Evolutionary conservation across 1,140 invertebrate genomes (phyloP), one percentile per base, ranked within the genome.

Genomic region (Lycorma delicatula): DNA sequence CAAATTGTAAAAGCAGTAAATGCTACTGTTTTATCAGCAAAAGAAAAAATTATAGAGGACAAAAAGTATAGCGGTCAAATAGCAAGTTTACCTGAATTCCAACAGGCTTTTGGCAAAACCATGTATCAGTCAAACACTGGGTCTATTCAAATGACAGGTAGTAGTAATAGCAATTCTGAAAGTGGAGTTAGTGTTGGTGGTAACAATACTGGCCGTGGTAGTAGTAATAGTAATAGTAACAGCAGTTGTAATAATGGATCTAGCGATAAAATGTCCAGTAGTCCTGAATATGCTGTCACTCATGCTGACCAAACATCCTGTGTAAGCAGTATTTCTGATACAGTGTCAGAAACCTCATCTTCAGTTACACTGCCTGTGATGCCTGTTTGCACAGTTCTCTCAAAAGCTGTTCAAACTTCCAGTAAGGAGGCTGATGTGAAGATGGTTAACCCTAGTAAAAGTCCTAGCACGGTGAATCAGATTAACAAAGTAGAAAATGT

Each of bases 21-120:
- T n/a, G n/a, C n/a, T n/a, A n/a, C n/a, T n/a, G n/a, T n/a, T n/a
- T n/a, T n/a, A n/a, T n/a, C 23, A 29, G 5, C 16, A 13, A 27
- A 29, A 16, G 22, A 52, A 26, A 29, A 36, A 52, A 41, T 11
- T 3, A 46, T 25, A 5, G 55, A 63, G 25, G 29, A 60, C 34
- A 58, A 55, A 29, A n/a, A 38, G 27, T 56, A 58, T 26, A 54
- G 18, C 16, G 53, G 20, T 59, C 60, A 62, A 47, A 48, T 58
- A 56, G 59, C 67, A 44, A 64, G 63, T 49, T 68, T 89, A 58
- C 86, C 86, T 2, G 87, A 87, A 69, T 89, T 89, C 68, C 85
- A 87, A 65, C 85, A 87, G 70, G 86, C 83, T 2, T 89, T 89
- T 67, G 83, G 85, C 5, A 86, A 86, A 70, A 75, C 73, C 2